Conservation (phyloP, 2,888 invertebrate species). For the Aporophyla nigra region DNA sequence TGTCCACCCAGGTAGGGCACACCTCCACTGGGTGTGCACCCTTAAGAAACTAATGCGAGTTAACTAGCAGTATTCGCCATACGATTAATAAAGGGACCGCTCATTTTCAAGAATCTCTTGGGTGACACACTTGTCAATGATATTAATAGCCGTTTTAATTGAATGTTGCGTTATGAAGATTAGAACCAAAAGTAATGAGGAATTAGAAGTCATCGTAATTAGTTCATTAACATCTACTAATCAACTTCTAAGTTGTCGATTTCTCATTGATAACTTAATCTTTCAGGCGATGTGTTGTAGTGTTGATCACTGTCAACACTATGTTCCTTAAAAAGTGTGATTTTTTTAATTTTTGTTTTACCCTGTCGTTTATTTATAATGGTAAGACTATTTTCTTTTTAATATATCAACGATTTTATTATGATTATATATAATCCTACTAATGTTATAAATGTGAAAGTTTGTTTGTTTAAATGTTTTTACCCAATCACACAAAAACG, state of each 20-base stretch:
- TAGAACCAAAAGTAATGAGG: conserved; percentile 14
- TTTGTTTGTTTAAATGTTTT: no score
- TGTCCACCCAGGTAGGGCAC: no score
- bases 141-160: conserved; percentile 12
- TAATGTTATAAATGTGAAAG: neutral
- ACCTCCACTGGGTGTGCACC: no score
- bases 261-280: neutral
- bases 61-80: neutral
- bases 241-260: neutral
- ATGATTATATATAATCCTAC: neutral
- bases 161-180: conserved; percentile 11
- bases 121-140: neutral
- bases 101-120: neutral
- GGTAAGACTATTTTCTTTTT: neutral
- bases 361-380: neutral
- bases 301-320: conserved; percentile 3
- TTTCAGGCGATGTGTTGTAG: neutral
- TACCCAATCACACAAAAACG: no score
- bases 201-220: conserved; percentile 1
- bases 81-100: neutral
- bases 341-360: neutral
- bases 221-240: conserved; percentile 33
- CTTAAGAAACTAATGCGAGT: no score
- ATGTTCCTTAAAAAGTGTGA: conserved; percentile 17
- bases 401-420: neutral